Evolutionary conservation across 2,113 vertebrate genomes (phyloP).

Genomic region (Verasper variegatus): DNA sequence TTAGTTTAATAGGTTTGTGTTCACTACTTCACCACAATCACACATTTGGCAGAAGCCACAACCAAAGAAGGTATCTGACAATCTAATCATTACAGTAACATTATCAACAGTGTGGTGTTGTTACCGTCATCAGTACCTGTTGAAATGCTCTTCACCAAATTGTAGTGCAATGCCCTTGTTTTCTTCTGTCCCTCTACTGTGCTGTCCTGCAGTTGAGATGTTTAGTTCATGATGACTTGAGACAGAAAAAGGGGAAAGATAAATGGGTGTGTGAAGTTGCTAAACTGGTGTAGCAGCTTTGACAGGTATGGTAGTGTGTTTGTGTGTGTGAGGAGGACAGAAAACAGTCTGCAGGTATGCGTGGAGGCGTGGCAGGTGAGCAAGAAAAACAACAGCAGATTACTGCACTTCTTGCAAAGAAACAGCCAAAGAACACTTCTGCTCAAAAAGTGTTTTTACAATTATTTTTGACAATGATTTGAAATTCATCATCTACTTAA

Average conservation of each 20-base stretch:
- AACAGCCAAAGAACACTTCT: no score
- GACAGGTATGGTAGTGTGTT: neutral
- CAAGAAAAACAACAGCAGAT: no score
- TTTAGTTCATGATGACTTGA: constrained; percentile 5
- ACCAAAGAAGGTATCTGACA: neutral
- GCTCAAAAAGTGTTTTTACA: no score
- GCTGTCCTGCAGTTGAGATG: neutral
- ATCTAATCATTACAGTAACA: neutral
- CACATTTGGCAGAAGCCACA: neutral
- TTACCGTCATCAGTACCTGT: constrained; percentile 26
- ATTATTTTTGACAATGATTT: no score
- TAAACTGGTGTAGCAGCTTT: constrained; percentile 51
- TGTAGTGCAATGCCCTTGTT: neutral
- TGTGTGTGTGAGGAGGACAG: neutral
- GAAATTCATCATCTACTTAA: no score
- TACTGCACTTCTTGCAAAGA: no score
- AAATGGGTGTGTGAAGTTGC: constrained; percentile 28
- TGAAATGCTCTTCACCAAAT: constrained; percentile 1
- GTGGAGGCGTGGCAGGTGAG: no score
- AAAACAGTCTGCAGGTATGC: no score
- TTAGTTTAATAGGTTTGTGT: neutral
- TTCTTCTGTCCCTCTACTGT: neutral
- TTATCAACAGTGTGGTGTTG: neutral
- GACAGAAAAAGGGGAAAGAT: neutral
- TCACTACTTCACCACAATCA: neutral